Evolutionary conservation across 1,140 invertebrate species (phyloP).

Genomic region (Mesaphorura yosii): DNA sequence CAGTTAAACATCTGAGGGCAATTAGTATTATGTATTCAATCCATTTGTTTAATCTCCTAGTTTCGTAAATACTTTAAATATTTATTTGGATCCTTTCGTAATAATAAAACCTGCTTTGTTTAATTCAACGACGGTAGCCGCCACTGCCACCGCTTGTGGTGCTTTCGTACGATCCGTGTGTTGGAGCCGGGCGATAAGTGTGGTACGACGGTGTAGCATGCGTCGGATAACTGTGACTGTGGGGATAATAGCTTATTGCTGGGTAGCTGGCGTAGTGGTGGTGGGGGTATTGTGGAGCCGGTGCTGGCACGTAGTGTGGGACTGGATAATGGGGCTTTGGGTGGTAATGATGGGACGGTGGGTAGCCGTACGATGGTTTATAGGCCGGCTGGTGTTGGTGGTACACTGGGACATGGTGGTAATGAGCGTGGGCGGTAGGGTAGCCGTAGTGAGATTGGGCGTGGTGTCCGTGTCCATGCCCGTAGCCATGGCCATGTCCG

Average conservation of each 20-base stretch:
- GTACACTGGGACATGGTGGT: background rate
- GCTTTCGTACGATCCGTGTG: background rate
- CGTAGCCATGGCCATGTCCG: background rate
- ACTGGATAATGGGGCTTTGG: background rate
- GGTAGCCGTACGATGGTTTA: background rate
- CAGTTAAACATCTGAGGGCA: background rate
- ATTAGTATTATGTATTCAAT: background rate
- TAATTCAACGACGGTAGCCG: background rate
- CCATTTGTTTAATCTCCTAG: background rate
- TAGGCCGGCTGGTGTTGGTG: background rate
- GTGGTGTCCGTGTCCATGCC: background rate
- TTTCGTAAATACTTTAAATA: background rate
- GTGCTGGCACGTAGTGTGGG: too few relatives aligned
- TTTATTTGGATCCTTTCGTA: background rate
- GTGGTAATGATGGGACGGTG: background rate
- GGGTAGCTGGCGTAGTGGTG: too few relatives aligned
- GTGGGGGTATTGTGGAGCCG: too few relatives aligned
- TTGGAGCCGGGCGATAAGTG: background rate
- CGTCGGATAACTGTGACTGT: background rate
- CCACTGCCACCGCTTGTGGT: background rate
- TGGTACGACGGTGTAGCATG: background rate
- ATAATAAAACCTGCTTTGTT: background rate
- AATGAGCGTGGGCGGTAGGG: background rate
- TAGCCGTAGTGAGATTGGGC: background rate
- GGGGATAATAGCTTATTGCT: background rate